Evolutionary conservation across 1,140 invertebrate species (phyloP).

Genomic region (Rhagoletis zephyria): DNA sequence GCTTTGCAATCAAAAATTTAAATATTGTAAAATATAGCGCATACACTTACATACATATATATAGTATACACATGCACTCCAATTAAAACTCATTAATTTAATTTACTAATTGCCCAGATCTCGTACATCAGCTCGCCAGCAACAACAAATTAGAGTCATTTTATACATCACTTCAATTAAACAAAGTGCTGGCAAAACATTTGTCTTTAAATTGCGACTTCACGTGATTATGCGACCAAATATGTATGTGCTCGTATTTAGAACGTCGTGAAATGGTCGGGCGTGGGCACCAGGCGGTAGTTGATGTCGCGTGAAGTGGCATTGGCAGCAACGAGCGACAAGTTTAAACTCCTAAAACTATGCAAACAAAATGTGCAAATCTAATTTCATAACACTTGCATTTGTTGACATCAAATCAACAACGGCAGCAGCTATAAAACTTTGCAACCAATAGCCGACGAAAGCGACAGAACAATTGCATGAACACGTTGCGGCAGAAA

Average conservation of each 20-base stretch:
- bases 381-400: slow-evolving; percentile 48
- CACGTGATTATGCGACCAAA: slow-evolving; percentile 4
- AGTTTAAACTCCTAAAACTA: slow-evolving; percentile 11
- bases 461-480: slow-evolving; percentile 8
- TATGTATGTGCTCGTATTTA: too few species aligned
- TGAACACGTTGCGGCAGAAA: too few species aligned
- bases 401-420: slow-evolving; percentile 48
- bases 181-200: slow-evolving; percentile 33
- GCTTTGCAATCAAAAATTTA: too few species aligned
- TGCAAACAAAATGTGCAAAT: slow-evolving; percentile 48
- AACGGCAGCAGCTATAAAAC: slow-evolving; percentile 16
- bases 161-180: slow-evolving; percentile 2
- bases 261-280: neutral
- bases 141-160: neutral
- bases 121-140: neutral
- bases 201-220: neutral
- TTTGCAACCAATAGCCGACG: slow-evolving; percentile 25
- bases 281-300: neutral
- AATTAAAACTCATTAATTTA: slow-evolving; percentile 31
- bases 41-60: too few species aligned
- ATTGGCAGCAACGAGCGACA: neutral
- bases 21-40: too few species aligned
- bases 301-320: neutral
- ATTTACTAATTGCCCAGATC: slow-evolving; percentile 8
- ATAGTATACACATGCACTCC: too few species aligned